Evolutionary conservation across 37 sponge, comb jelly and placozoan genomes (phyloP), one percentile per base, ranked within the genome.

Genomic region (Beroe forskalii): DNA sequence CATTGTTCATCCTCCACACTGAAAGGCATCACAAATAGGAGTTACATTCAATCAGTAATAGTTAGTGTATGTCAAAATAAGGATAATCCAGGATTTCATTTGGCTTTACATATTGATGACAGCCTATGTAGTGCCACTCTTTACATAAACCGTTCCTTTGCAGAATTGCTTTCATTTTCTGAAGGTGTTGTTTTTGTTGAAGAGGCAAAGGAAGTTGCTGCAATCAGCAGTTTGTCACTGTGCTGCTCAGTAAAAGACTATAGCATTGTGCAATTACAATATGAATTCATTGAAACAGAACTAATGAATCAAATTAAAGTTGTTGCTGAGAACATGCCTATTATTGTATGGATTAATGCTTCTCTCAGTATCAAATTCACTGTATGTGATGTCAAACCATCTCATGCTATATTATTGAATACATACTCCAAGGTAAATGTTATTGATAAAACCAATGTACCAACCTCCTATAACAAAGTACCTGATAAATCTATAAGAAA

Each of bases 281-380:
- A 32, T 35, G 72, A 69, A 36, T 31, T 35, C 9, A 69, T 69
- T 36, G 72, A 69, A 69, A 2, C 28, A 33, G 72, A 69, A 32
- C 39, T 69, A 14, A 36, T 69, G 35, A 69, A 69, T 33, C 72
- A 69, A 69, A 69, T 32, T 69, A 27, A 69, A 69, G 32, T 69
- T 69, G 72, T 69, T 27, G 32, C 9, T 14, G 72, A 69, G 17
- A 37, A 37, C 1, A 32, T 35, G 17, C 36, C 36, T 36, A 32
- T 69, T 17, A 69, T 69, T 33, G 39, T 27, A 36, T 69, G 27
- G 27, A 9, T 69, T 0, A 69, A 36, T 69, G 27, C 72, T 2
- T 69, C 72, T 20, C 27, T 69, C 4, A 69, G 38, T 31, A 69
- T 69, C 28, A 27, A 31, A 36, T 69, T 69, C 32, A 9, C 17